phyloP scores from a whole-genome alignment of 2,888 invertebrate genomes.

The Hypomecis punctinalis region DNA sequence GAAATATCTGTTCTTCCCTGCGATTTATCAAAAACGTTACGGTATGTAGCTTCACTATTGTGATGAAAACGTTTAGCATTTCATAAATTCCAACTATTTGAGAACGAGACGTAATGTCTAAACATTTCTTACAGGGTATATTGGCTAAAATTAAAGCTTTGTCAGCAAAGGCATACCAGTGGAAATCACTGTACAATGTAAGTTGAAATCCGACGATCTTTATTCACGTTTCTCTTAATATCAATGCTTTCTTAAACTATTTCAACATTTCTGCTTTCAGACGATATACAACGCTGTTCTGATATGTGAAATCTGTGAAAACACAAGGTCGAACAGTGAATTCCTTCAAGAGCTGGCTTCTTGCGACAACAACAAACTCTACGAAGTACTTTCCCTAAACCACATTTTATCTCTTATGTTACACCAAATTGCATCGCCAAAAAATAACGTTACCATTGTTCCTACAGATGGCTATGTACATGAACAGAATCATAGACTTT shows the following conservation, averaged over 20 bases:
- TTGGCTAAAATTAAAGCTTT: slow-evolving; percentile 87
- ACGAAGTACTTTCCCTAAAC: too few species aligned
- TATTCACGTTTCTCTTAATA: not conserved
- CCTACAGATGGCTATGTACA: slow-evolving; percentile 86
- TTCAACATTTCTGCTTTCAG: slow-evolving; percentile 66
- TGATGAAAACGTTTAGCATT: too few species aligned
- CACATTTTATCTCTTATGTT: too few species aligned
- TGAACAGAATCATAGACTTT: slow-evolving; percentile 90
- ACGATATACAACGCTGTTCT: slow-evolving; percentile 88
- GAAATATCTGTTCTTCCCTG: slow-evolving; percentile 86
- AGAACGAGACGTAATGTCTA: not conserved
- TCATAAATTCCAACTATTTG: too few species aligned
- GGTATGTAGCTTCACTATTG: slow-evolving; percentile 66
- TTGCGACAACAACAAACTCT: slow-evolving; percentile 80
- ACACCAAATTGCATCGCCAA: too few species aligned
- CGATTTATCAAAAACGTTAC: slow-evolving; percentile 86
- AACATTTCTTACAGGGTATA: slow-evolving; percentile 79
- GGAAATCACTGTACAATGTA: slow-evolving; percentile 90
- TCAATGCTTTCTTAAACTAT: not conserved
- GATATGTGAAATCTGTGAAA: slow-evolving; percentile 87
- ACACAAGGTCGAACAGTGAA: slow-evolving; percentile 69
- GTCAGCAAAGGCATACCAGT: slow-evolving; percentile 87
- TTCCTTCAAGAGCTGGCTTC: slow-evolving; percentile 82
- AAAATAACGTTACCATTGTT: not conserved
- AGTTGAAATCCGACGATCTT: slow-evolving; percentile 43